A percentile compares a stretch with the other conserved stretches of the same genome.
Conservation (phyloP, 2,797 vertebrate genomes). For the Gymnoscopelus microlampas region DNA sequence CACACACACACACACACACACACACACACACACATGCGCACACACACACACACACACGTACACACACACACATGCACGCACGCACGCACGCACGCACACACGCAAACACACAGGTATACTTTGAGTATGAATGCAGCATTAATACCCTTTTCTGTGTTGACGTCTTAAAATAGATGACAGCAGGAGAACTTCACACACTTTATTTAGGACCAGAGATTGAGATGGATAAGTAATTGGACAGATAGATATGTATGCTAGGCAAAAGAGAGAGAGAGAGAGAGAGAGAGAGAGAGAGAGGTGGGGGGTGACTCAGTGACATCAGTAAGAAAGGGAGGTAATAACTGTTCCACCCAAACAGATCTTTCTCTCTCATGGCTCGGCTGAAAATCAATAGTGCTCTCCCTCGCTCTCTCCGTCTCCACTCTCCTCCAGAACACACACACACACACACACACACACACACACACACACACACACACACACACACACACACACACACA, state of each 20-base stretch:
- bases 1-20: conserved; percentile 17
- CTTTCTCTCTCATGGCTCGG: neutral
- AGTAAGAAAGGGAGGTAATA: conserved; percentile 65
- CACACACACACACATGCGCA: conserved; percentile 16
- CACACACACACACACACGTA: conserved; percentile 24
- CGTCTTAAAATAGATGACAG: conserved; percentile 64
- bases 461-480: conserved; percentile 29
- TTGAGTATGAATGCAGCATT: conserved; percentile 55
- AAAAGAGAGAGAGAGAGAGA: neutral
- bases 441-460: conserved; percentile 17
- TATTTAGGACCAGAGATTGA: conserved; percentile 63
- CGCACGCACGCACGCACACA: conserved; percentile 17
- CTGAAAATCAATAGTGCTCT: conserved; percentile 53
- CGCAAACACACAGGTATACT: conserved; percentile 36
- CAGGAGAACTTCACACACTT: conserved; percentile 52
- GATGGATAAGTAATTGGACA: conserved; percentile 40
- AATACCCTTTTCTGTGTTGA: conserved; percentile 43
- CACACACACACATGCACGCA: conserved; percentile 16
- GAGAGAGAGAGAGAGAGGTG: conserved; percentile 9
- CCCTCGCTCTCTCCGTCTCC: conserved; percentile 56
- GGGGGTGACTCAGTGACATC: neutral
- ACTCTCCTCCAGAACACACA: conserved; percentile 45
- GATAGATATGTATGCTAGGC: conserved; percentile 32
- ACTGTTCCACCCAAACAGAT: conserved; percentile 74
- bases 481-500: neutral